Evolutionary conservation across 2,797 vertebrate genomes (phyloP).

Genomic region (Hyperoplus immaculatus): DNA sequence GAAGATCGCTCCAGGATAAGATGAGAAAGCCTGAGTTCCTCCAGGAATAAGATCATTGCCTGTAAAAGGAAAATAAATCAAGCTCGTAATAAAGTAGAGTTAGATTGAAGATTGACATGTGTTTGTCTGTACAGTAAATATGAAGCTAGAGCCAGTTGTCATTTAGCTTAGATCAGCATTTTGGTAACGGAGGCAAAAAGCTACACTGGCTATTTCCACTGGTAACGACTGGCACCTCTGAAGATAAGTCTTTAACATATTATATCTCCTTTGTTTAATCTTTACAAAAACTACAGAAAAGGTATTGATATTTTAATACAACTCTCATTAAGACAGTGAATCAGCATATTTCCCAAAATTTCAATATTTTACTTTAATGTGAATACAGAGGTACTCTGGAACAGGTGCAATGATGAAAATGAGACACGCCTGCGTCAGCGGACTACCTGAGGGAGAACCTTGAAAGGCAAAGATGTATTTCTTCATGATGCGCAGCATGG

Average conservation of each 20-base stretch:
- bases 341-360: not conserved
- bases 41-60: conserved; percentile 84
- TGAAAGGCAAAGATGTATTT: conserved; percentile 91
- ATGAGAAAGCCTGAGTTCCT: conserved; percentile 89
- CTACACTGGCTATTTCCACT: not conserved
- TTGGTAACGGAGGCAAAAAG: not conserved
- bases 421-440: not conserved
- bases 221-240: not conserved
- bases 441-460: conserved; percentile 82
- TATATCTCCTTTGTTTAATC: not conserved
- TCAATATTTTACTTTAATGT: not conserved
- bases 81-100: conserved; percentile 9
- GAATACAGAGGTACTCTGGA: not conserved
- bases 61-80: conserved; percentile 43
- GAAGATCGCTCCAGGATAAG: conserved; percentile 94
- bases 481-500: conserved; percentile 95
- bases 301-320: not conserved
- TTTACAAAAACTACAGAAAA: not conserved
- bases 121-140: not conserved
- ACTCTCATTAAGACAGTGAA: not conserved
- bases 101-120: not conserved
- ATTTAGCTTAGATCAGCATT: conserved; percentile 2
- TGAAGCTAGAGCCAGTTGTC: not conserved
- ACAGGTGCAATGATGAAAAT: not conserved
- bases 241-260: not conserved